Base-by-base conservation (phyloP, 2,113 vertebrate genomes). In the Entosphenus tridentatus region DNA sequence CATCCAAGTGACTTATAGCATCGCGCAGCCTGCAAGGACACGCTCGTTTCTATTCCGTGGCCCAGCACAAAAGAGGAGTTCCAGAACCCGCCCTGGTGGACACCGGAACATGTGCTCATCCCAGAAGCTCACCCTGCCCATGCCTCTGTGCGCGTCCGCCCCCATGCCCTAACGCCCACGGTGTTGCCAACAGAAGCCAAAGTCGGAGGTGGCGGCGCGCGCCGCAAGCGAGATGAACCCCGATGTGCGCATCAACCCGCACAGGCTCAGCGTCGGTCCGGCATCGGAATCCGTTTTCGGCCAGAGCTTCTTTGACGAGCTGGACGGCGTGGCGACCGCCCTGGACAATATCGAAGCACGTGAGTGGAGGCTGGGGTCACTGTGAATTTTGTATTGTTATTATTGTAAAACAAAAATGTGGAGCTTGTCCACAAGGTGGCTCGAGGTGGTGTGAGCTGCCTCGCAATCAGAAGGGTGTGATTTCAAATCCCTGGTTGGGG, bases 321-420 rank as follows among this genome's bases (percentile, higher is more conserved):
- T 93, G 13, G 72, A 87, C 2, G 84, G 84, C 0, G 84, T 88
- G 8, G 77, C 74, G 57, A 85, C 83, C 0, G 89, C 89, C 2
- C 73, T 95, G 65, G 90, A 93, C 73, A 93, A 80, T 0, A 75
- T 87, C 56, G 76, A 86, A 69, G 84, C 85, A 55, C 81, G 86
- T 95, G 74, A 87, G 88, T 71, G 67, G 10, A 39, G 39, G 39
- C 39, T 39, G 6, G 5, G 39, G 39, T 39, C 39, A 39, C 39
- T 39, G 39, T 39, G 39, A 39, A 39, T 39, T 39, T 39, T 39
- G 6, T 39, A 39, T 39, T 39, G 6, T 39, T 39, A 39, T 39
- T 39, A 7, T 39, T 21, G 21, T 21, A 21, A 39, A 39, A 7
- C 4, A 39, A 39, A 39, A 39, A 39, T 39, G 39, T 39, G 39